Evolutionary conservation across 1,140 invertebrate species (phyloP), one percentile per base, ranked within the genome.

Genomic region (Achroia grisella): DNA sequence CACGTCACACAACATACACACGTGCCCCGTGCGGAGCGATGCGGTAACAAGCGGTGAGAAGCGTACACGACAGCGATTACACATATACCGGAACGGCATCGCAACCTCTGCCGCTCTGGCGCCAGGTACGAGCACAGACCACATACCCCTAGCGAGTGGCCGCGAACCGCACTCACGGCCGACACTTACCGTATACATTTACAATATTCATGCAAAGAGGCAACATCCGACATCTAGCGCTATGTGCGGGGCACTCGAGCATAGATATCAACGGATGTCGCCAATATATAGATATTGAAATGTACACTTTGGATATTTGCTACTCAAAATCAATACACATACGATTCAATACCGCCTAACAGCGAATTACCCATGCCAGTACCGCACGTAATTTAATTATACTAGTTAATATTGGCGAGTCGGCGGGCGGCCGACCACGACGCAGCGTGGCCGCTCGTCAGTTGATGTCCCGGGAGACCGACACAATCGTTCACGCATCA

Each of bases 11-110:
- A n/a, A 56, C 52, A 52, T 40, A 51, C 47, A 54, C 43, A 49
- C 35, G 45, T 53, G 56, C 49, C 53, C 42, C 44, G 58, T 53
- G 57, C 56, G 59, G 55, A 55, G 59, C 61, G 56, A 61, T 59
- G 67, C 67, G 59, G 68, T 61, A 69, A 71, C 64, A 77, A 78
- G 78, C 78, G 66, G 75, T 78, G 78, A 72, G 72, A 79, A 79
- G 78, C 75, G 62, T 65, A 70, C 74, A 75, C 76, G 71, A 74
- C 70, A 76, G 71, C 71, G 76, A 73, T 66, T 68, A 71, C 69
- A 75, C 67, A 71, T 66, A 66, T 62, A 72, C 71, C 62, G 63
- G 56, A 58, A 68, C 63, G 69, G 68, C 65, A 60, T 64, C 65
- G 70, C 66, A 43, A 63, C 66, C 62, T 67, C 70, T 72, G 72